Conservation (phyloP, 2,888 invertebrate genomes). For the Coleophora deauratella region DNA sequence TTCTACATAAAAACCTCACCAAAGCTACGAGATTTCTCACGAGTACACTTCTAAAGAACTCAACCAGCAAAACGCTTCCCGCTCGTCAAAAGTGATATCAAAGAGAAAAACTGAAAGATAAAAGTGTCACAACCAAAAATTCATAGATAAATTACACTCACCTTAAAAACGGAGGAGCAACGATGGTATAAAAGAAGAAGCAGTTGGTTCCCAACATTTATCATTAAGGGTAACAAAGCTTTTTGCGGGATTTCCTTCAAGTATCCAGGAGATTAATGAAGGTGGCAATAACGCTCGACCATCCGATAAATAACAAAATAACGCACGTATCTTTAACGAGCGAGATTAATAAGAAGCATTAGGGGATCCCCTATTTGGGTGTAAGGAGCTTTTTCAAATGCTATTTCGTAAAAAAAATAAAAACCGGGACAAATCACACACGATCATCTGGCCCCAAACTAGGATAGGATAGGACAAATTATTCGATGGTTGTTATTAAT, state of each 20-base stretch:
- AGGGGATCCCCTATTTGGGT: slow-evolving; percentile 15
- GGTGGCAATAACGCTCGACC: slow-evolving; percentile 60
- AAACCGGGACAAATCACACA: too few relatives aligned
- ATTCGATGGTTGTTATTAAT: too few relatives aligned
- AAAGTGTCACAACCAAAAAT: slow-evolving; percentile 46
- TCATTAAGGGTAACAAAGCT: slow-evolving; percentile 66
- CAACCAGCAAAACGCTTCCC: slow-evolving; percentile 22
- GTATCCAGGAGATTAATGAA: slow-evolving; percentile 67
- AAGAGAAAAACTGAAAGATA: slow-evolving; percentile 35
- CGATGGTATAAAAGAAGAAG: slow-evolving; percentile 21
- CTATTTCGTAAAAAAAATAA: too few relatives aligned
- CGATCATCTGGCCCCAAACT: too few relatives aligned
- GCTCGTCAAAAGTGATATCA: not conserved
- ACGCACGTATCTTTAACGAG: slow-evolving; percentile 52
- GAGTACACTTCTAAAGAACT: not conserved
- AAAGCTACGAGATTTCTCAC: too few relatives aligned
- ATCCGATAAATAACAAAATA: slow-evolving; percentile 67
- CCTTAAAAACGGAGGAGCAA: slow-evolving; percentile 44
- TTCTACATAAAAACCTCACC: too few relatives aligned
- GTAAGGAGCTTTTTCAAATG: not conserved
- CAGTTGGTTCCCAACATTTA: slow-evolving; percentile 44
- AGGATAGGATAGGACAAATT: too few relatives aligned
- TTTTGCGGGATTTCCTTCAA: slow-evolving; percentile 65
- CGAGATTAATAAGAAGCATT: slow-evolving; percentile 55
- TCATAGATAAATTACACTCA: slow-evolving; percentile 53